Evolutionary conservation across 1,140 invertebrate genomes (phyloP).

Genomic region (Orchesella cincta): DNA sequence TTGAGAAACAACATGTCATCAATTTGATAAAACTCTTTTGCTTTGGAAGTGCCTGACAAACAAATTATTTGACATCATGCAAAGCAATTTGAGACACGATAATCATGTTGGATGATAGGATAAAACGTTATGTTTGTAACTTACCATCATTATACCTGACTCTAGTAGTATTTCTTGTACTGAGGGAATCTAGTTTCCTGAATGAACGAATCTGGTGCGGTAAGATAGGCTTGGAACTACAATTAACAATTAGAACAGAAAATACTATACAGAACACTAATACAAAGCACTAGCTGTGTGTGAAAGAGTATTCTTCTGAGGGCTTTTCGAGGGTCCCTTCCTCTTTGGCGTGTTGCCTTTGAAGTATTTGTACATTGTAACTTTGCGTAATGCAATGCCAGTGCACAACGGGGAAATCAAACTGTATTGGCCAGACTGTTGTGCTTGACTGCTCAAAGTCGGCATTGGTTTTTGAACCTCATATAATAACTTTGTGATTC

Average conservation of each 20-base stretch:
- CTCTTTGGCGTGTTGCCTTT: constrained; percentile 9
- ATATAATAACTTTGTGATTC: too few species aligned
- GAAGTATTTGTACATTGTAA: background rate
- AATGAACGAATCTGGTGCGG: background rate
- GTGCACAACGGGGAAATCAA: too few species aligned
- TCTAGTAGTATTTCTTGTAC: background rate
- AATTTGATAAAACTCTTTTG: constrained; percentile 29
- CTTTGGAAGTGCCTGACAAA: too few species aligned
- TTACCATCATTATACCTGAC: too few species aligned
- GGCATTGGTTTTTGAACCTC: background rate
- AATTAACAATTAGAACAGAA: background rate
- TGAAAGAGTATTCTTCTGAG: background rate
- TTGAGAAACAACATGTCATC: constrained; percentile 45
- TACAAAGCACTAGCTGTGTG: background rate
- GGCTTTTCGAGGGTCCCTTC: background rate
- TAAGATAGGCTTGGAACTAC: background rate
- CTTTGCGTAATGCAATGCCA: too few species aligned
- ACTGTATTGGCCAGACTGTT: too few species aligned
- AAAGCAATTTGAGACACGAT: too few species aligned
- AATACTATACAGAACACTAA: background rate
- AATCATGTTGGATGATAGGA: too few species aligned
- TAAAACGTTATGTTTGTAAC: too few species aligned
- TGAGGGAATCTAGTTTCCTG: background rate
- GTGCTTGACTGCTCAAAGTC: too few species aligned
- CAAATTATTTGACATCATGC: too few species aligned